Evolutionary conservation across 2,797 vertebrate genomes (phyloP), one percentile per base, ranked within the genome.

Genomic region (Phataginus tricuspis): DNA sequence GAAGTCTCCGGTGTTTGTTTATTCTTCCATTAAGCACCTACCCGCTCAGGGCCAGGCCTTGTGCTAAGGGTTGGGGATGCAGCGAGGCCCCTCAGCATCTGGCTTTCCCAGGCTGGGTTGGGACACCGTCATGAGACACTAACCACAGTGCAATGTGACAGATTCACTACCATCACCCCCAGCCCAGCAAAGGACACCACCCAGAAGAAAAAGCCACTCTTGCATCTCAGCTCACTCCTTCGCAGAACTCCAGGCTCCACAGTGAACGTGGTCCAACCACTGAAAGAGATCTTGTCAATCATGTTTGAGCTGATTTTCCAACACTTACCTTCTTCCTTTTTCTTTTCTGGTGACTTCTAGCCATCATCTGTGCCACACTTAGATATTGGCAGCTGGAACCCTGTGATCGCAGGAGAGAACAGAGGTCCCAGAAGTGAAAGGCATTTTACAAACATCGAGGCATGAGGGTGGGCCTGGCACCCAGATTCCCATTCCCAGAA

Each of bases 241-340:
- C 1, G 25, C 34, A 55, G 45, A 75, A 53, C 11, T 61, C 2
- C 0, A 0, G 25, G 57, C 49, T 63, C 23, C 25, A 31, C 34
- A 4, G 7, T 8, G 3, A 93, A n/a, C 0, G 4, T 0, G 0
- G n/a, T 10, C 49, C 51, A 11, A 14, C 27, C 23, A 1, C n/a
- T 15, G 42, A 5, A 53, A 12, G 4, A 31, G 45, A 42, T 2
- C 79, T 23, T 12, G 27, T 63, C 68, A 34, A 9, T 53, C 59
- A 11, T 0, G 3, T 16, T 31, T 0, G 0, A 25, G 23, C 14
- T n/a, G 37, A 42, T 37, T 49, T 72, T 13, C 64, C n/a, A 53
- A 86, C 45, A 12, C 16, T 49, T 82, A 29, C 34, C 42, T 79
- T 55, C n/a, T 25, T 86, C 4, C 31, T 51, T 75, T 59, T 86